A percentile compares a stretch with the other conserved stretches of the same genome.
Conservation (phyloP, 2,113 vertebrate species). For the Saimiri boliviensis region DNA sequence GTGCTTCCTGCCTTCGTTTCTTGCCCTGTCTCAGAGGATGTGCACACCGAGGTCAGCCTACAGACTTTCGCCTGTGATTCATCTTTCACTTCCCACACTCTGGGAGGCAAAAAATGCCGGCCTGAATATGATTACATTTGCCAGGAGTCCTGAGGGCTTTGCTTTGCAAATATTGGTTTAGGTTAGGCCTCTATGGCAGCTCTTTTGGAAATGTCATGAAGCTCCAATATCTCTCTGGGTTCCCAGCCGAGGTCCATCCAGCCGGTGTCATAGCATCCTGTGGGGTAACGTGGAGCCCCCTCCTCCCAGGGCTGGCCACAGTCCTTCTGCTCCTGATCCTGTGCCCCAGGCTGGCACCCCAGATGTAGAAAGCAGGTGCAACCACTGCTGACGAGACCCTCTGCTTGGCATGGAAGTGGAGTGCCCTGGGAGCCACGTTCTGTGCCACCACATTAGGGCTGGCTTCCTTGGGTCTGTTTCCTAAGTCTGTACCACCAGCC, state of each 20-base stretch:
- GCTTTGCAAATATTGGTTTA: background rate
- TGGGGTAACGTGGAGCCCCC: fast-evolving
- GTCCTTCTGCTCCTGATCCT: background rate
- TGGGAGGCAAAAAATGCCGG: background rate
- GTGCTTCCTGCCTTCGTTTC: conserved; percentile 37
- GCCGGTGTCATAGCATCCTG: background rate
- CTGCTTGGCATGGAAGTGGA: background rate
- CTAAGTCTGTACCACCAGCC: background rate
- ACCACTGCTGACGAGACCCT: background rate
- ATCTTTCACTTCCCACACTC: conserved; percentile 29
- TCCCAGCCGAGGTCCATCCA: background rate
- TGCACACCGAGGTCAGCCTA: background rate
- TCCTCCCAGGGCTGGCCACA: background rate
- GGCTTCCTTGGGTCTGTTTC: background rate
- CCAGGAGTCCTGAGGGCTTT: background rate
- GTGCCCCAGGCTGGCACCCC: background rate
- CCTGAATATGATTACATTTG: background rate
- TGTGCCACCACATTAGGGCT: background rate
- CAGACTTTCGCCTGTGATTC: background rate
- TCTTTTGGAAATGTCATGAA: background rate
- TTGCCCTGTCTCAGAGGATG: background rate
- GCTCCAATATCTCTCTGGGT: background rate
- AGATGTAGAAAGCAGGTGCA: background rate
- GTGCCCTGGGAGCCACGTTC: background rate
- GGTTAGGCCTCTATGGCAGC: background rate